Evolutionary conservation across 2,888 invertebrate species (phyloP), one percentile per base, ranked within the genome.

Genomic region (Podabrus alpinus): DNA sequence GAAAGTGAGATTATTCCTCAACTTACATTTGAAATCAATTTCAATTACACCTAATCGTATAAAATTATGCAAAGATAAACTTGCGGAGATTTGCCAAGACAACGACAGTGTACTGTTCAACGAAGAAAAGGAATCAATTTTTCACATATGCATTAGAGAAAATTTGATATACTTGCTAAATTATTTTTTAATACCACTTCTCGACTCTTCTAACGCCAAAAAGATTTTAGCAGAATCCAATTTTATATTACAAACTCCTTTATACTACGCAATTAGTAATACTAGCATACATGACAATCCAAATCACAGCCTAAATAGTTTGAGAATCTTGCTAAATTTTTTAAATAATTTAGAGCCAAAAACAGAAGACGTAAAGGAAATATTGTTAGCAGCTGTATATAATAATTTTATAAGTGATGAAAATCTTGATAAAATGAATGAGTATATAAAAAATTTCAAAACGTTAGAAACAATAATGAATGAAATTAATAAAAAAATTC

Each of bases 1-100:
- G 21, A 73, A 69, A 66, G 59, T 73, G 7, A 73, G 76, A 68
- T 71, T 66, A 11, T 76, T 76, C 45, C 7, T 76, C 7, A 73
- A 76, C 21, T 71, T 19, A 15, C 45, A 71, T 16, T 24, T 76
- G 9, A 60, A 68, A 29, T 66, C 15, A 21, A 16, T 15, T 15
- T 15, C 4, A 10, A 24, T 76, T 25, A 10, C 66, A 4, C 9
- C 15, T 10, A 61, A 66, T 5, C 24, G 59, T 13, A 59, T 73
- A 17, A 15, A 67, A 13, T 45, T 59, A 25, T 76, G 75, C n/a
- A 24, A 45, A 21, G 13, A 62, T 15, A 29, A 59, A 21, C 11
- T 75, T 24, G 1, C 15, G 16, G 9, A 67, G 62, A 17, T 73
- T n/a, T 62, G 45, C n/a, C 9, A 69, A 66, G n/a, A 69, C 17